These are phyloP conservation scores for Aplodontia rufa DNA, from an alignment of 2,113 vertebrate species.

Conservation along the genomic window DNA sequence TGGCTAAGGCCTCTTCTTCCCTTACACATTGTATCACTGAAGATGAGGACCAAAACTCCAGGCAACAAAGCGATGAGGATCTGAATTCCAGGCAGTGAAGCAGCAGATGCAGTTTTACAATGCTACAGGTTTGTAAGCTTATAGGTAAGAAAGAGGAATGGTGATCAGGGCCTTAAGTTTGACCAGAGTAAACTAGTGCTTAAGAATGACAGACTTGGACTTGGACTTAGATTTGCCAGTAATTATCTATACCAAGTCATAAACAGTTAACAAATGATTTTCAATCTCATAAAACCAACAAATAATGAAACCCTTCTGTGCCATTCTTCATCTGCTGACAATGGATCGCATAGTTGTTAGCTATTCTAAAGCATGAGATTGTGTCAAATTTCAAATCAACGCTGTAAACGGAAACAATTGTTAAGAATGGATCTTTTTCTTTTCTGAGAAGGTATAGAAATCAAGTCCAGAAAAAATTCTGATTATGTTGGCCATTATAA, in stretches of 20 bases:
- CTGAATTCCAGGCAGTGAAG: neutral
- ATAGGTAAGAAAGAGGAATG: neutral
- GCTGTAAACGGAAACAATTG: neutral
- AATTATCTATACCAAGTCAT: neutral
- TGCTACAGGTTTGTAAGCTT: neutral
- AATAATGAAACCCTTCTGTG: constrained; percentile 26
- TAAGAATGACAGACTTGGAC: neutral
- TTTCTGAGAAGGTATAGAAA: constrained; percentile 34
- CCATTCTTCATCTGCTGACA: neutral
- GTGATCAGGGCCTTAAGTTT: neutral
- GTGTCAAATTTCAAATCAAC: constrained; percentile 36
- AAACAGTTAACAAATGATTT: neutral
- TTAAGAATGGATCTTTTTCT: neutral
- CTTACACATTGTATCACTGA: neutral
- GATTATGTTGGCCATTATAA: neutral
- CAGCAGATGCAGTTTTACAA: neutral
- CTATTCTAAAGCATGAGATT: neutral
- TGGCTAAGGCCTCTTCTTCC: constrained; percentile 33
- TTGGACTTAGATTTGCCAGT: neutral
- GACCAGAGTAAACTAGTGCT: neutral
- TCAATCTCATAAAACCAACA: constrained; percentile 3
- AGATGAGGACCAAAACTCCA: neutral
- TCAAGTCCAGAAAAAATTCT: constrained; percentile 14
- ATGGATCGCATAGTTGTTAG: neutral
- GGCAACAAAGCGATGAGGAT: neutral